Percentiles rank a stretch among this genome's conserved stretches.
These are phyloP conservation scores for Zalophus californianus DNA, from an alignment of 2,797 vertebrate genomes.

Conservation along the genomic window DNA sequence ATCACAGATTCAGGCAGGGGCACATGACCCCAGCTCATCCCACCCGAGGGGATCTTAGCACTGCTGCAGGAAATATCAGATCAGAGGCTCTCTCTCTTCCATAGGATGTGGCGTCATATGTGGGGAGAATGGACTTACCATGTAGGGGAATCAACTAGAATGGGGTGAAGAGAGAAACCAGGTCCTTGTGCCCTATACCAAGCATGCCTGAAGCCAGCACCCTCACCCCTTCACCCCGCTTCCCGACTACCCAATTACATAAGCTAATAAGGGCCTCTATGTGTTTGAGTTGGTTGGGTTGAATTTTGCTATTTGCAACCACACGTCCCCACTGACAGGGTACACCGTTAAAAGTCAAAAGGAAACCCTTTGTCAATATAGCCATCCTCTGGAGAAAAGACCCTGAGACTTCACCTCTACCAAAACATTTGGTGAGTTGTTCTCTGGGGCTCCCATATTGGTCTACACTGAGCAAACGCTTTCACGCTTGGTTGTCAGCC, in stretches of 20 bases:
- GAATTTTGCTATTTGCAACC: background rate
- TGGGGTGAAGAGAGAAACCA: background rate
- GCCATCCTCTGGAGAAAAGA: background rate
- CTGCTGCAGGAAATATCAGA: background rate
- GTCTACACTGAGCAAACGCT: background rate
- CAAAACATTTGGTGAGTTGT: background rate
- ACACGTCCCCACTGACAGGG: background rate
- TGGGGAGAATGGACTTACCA: background rate
- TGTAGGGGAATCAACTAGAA: background rate
- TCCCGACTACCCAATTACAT: background rate
- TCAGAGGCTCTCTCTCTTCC: background rate
- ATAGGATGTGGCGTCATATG: fast-evolving
- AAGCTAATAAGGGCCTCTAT: background rate
- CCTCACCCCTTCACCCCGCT: fast-evolving
- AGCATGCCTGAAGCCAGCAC: background rate
- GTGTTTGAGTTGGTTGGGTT: background rate
- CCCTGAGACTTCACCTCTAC: background rate
- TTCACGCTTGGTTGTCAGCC: fast-evolving
- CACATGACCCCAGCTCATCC: background rate
- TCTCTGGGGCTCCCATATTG: fast-evolving
- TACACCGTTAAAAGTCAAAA: background rate
- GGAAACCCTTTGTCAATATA: background rate
- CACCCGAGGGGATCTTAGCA: background rate
- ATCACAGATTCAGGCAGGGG: background rate
- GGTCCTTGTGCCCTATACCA: background rate